A percentile compares a stretch with the other conserved stretches of the same genome.
Conservation (phyloP, 2,113 vertebrate species). For the Oxyruncus cristatus region DNA sequence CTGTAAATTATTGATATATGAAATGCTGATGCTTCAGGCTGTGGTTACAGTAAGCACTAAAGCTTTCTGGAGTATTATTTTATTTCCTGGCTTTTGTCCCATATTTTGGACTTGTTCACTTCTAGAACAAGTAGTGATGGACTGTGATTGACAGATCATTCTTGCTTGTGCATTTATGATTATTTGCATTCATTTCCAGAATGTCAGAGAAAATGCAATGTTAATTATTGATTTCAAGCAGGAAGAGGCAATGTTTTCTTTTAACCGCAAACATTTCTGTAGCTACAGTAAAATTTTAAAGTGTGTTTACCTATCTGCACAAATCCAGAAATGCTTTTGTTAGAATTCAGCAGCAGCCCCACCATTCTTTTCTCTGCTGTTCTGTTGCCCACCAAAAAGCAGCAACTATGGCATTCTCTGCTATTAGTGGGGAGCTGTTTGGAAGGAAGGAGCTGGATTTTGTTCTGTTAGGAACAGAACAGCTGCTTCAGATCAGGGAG, state of each 20-base stretch:
- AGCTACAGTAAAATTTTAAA: not conserved
- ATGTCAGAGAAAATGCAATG: not conserved
- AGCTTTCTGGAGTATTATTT: constrained; percentile 40
- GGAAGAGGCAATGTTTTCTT: not conserved
- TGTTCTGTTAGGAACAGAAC: not conserved
- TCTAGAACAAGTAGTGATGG: not conserved
- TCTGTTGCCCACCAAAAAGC: not conserved
- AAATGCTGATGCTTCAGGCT: constrained; percentile 31
- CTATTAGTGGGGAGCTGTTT: not conserved
- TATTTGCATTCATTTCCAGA: not conserved
- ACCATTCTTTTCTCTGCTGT: not conserved
- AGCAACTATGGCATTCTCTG: not conserved
- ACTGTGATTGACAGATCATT: not conserved
- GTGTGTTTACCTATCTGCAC: not conserved
- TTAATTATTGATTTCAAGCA: constrained; percentile 8
- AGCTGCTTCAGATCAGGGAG: not conserved
- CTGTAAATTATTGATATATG: constrained; percentile 52
- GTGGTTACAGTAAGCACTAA: constrained; percentile 48
- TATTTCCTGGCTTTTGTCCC: constrained; percentile 3
- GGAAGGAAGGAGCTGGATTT: not conserved
- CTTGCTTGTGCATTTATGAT: not conserved
- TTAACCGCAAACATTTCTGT: not conserved
- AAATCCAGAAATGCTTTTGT: not conserved
- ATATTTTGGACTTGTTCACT: not conserved
- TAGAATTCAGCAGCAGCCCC: not conserved